These are phyloP conservation scores for Neodiprion virginianus DNA, from an alignment of 1,140 invertebrate genomes.

Conservation along the genomic window DNA sequence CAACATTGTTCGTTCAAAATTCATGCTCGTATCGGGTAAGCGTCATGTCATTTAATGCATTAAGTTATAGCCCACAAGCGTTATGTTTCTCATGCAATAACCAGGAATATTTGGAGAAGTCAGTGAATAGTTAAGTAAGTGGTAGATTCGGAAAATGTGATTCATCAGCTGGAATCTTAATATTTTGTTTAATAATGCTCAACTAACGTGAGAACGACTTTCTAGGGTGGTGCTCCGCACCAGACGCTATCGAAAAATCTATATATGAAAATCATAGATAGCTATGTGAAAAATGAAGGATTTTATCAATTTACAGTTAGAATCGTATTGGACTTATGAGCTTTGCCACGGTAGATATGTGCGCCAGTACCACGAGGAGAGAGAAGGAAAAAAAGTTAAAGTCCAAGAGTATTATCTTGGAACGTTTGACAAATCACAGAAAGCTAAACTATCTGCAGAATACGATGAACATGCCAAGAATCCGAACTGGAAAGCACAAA, in stretches of 20 bases:
- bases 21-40: conserved; percentile 82
- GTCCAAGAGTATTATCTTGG: conserved; percentile 85
- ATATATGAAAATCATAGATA: no score
- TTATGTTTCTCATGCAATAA: conserved; percentile 1
- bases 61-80: background rate
- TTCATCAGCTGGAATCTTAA: conserved; percentile 12
- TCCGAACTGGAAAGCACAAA: conserved; percentile 59
- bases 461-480: conserved; percentile 62
- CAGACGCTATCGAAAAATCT: no score
- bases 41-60: background rate
- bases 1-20: conserved; percentile 75
- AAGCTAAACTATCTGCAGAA: conserved; percentile 59
- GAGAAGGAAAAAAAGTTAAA: conserved; percentile 84
- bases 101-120: conserved; percentile 14
- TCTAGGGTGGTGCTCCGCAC: no score
- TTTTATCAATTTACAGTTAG: conserved; percentile 67
- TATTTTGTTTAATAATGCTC: conserved; percentile 18
- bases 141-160: background rate
- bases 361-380: conserved; percentile 94
- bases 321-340: conserved; percentile 98
- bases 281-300: background rate
- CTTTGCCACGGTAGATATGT: conserved; percentile 92
- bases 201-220: background rate
- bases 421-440: conserved; percentile 68
- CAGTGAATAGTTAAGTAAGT: conserved; percentile 11